These are phyloP conservation scores for Gavia stellata DNA, from an alignment of 2,113 vertebrate species.

Conservation along the genomic window DNA sequence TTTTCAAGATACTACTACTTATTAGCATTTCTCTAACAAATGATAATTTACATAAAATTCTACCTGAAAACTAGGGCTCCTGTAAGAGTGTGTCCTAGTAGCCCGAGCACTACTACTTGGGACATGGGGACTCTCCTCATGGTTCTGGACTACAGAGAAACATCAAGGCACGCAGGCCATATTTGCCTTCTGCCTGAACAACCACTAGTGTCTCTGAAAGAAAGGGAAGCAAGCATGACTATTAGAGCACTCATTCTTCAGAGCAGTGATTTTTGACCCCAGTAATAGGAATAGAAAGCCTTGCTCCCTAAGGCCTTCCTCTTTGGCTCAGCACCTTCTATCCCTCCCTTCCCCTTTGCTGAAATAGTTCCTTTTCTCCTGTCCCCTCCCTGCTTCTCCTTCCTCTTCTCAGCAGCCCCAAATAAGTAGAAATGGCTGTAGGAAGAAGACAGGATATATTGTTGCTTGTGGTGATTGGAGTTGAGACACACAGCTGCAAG, in stretches of 20 bases:
- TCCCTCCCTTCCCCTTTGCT: not conserved
- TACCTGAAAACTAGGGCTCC: not conserved
- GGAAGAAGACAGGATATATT: not conserved
- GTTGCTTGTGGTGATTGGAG: not conserved
- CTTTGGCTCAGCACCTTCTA: not conserved
- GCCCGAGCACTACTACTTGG: not conserved
- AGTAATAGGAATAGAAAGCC: not conserved
- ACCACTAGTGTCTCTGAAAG: not conserved
- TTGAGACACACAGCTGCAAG: not conserved
- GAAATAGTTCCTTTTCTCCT: not conserved
- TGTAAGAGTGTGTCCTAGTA: not conserved
- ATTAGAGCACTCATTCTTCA: not conserved
- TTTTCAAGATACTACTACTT: not conserved
- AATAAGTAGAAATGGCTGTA: not conserved
- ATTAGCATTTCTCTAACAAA: not conserved
- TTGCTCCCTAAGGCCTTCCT: not conserved
- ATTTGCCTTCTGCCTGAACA: not conserved
- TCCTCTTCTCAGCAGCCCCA: not conserved
- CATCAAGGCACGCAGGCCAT: not conserved
- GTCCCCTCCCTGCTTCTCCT: not conserved
- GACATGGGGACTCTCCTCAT: not conserved
- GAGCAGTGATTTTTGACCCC: not conserved
- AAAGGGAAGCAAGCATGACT: not conserved
- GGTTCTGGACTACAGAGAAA: not conserved
- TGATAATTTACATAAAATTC: not conserved